Evolutionary conservation across 2,797 vertebrate species (phyloP), one percentile per base, ranked within the genome.

Genomic region (Phrynocephalus forsythii): DNA sequence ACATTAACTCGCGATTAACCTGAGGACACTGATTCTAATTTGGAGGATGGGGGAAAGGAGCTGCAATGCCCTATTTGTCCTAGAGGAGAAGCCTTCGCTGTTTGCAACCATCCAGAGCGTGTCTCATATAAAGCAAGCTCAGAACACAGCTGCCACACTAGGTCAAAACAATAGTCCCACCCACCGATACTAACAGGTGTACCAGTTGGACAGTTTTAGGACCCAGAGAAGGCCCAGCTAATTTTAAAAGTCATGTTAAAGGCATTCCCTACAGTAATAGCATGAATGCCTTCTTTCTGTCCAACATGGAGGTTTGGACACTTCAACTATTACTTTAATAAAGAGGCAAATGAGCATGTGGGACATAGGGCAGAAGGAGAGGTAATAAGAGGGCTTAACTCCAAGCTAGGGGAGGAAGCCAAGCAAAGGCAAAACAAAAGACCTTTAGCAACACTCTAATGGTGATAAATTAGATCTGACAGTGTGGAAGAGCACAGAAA

Each of bases 381-480:
- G 83, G 90, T 28, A 85, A 86, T 86, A 73, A 72, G 68, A 91
- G 86, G 79, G 68, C 52, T 63, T 30, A 72, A 85, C 78, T 71
- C 78, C 90, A 89, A 50, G 28, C 28, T 28, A 60, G 20, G 9
- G 44, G 20, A 66, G 38, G 6, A 3, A 50, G 44, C 56, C 18
- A 33, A 82, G 79, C 33, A 73, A 86, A 78, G 22, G 22, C 13
- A 84, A 63, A 69, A 60, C 60, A 85, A 68, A 77, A 88, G 83
- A 80, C 84, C 91, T 71, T 91, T 90, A 80, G 48, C 89, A 83
- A 90, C 22, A 90, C 85, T 85, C 79, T 83, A 73, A 76, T 79
- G 86, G 68, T 63, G 88, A 44, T 79, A 56, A 91, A 89, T 89
- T 86, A 89, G 91, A 76, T 83, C 91, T 79, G 89, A 89, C 85